Evolutionary conservation across 92 coral and sea anemone genomes (phyloP).

Genomic region (Pocillopora grandis): DNA sequence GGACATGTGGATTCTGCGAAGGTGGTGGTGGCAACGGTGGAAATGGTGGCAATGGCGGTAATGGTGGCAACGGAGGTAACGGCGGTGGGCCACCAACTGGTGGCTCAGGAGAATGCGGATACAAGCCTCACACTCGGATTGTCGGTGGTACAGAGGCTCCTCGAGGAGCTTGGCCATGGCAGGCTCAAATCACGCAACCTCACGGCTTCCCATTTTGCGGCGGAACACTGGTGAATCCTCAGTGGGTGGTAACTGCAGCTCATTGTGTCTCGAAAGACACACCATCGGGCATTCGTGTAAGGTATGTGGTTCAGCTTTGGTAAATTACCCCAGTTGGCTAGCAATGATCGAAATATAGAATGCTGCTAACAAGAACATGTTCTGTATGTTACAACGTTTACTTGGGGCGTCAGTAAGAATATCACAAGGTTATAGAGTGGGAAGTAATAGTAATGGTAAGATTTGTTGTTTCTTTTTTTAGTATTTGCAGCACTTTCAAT

Average conservation of each 20-base stretch:
- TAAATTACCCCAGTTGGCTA: too few species aligned
- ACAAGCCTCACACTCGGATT: constrained; percentile 43
- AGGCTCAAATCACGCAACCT: constrained; percentile 31
- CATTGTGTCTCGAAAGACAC: constrained; percentile 20
- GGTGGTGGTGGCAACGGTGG: neutral
- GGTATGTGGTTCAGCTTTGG: neutral
- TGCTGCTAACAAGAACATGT: too few species aligned
- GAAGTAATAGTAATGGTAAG: too few species aligned
- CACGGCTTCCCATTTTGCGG: constrained; percentile 53
- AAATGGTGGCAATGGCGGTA: neutral
- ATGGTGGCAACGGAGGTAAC: neutral
- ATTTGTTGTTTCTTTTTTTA: too few species aligned
- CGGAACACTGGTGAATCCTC: constrained; percentile 52
- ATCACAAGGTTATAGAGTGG: too few species aligned
- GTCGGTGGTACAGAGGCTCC: constrained; percentile 64
- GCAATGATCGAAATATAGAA: too few species aligned
- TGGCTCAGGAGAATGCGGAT: neutral
- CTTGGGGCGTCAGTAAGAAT: too few species aligned
- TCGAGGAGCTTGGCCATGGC: constrained; percentile 68
- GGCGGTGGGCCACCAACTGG: neutral
- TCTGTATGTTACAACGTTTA: too few species aligned
- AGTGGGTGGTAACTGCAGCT: constrained; percentile 62
- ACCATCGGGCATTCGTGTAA: neutral
- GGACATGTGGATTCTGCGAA: neutral
- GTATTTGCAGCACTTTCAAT: too few species aligned